These are phyloP conservation scores for Halocynthia aurantium DNA, from an alignment of 23 tunicate species.

Conservation along the genomic window DNA sequence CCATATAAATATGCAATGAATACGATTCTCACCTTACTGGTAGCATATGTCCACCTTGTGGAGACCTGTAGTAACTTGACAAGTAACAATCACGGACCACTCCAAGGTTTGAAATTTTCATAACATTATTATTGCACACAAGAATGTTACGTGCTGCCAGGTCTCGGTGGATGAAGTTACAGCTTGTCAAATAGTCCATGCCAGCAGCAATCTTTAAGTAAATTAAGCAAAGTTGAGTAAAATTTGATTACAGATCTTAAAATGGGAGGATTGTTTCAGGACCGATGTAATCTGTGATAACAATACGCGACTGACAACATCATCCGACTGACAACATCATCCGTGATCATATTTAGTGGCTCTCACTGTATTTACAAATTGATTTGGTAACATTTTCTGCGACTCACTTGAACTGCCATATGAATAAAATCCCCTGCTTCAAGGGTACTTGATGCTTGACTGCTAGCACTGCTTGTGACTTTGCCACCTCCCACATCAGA, in stretches of 20 bases:
- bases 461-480: conserved; percentile 59
- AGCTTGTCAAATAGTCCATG: conserved; percentile 76
- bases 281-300: no score
- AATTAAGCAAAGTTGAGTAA: background rate
- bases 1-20: no score
- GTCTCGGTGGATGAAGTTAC: conserved; percentile 89
- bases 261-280: background rate
- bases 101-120: conserved; percentile 87
- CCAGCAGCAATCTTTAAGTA: conserved; percentile 58
- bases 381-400: background rate
- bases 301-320: no score
- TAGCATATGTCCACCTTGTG: conserved; percentile 96
- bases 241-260: background rate
- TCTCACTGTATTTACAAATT: no score
- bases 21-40: conserved; percentile 64
- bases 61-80: conserved; percentile 82
- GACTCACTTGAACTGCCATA: conserved; percentile 73
- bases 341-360: no score
- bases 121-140: conserved; percentile 59
- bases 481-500: conserved; percentile 79
- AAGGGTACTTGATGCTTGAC: conserved; percentile 47
- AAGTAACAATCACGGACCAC: conserved; percentile 75
- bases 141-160: conserved; percentile 83
- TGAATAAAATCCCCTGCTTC: conserved; percentile 68
- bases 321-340: no score